These are phyloP conservation scores for Eubasilissa regina DNA, from an alignment of 1,140 invertebrate species.

Conservation along the genomic window DNA sequence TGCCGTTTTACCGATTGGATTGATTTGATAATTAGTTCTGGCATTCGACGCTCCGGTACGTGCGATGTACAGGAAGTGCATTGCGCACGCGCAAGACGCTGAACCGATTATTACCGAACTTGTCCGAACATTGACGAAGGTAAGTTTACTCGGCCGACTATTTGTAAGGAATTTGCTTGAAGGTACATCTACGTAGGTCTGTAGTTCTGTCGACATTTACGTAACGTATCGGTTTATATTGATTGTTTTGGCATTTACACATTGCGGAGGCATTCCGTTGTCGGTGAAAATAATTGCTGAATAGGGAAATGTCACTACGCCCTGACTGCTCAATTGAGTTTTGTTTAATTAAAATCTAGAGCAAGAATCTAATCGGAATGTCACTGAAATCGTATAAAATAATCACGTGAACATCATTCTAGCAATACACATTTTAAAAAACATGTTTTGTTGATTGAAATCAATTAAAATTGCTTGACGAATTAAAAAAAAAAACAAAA, in stretches of 20 bases:
- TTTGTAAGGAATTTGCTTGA: not conserved
- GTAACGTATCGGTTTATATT: conserved; percentile 27
- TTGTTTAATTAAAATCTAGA: not conserved
- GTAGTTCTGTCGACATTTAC: not conserved
- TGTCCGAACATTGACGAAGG: conserved; percentile 14
- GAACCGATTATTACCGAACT: conserved; percentile 26
- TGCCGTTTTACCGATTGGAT: not conserved
- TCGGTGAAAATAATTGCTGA: not conserved
- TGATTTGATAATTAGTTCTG: not conserved
- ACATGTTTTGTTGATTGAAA: too few relatives aligned
- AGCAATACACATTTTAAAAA: too few relatives aligned
- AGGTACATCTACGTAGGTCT: not conserved
- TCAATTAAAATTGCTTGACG: too few relatives aligned
- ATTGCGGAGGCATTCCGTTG: not conserved
- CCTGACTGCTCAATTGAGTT: not conserved
- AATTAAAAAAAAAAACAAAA: too few relatives aligned
- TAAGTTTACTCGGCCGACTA: not conserved
- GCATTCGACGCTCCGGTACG: not conserved
- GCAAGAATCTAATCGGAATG: not conserved
- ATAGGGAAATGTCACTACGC: not conserved
- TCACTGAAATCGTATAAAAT: not conserved
- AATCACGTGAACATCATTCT: too few relatives aligned
- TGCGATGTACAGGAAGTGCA: not conserved
- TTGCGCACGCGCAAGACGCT: conserved; percentile 3
- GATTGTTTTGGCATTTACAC: conserved; percentile 25